A percentile compares a stretch with the other conserved stretches of the same genome.
These are phyloP conservation scores for Sebastes taczanowskii DNA, from an alignment of 2,797 vertebrate genomes.

Conservation along the genomic window DNA sequence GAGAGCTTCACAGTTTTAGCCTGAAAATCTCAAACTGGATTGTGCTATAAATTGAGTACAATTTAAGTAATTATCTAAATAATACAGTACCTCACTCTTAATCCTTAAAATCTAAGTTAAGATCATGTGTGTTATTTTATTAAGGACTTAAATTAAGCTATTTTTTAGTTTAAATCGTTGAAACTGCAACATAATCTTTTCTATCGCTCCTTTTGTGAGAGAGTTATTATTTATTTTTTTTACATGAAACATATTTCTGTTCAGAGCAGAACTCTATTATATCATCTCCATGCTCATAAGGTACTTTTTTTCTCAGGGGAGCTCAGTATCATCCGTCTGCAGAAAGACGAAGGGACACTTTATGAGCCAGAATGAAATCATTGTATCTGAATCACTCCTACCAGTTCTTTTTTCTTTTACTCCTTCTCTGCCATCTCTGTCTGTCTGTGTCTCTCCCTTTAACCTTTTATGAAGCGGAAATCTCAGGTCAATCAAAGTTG, in stretches of 20 bases:
- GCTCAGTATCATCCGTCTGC: constrained; percentile 7
- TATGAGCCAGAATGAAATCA: neutral
- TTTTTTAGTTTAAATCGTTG: neutral
- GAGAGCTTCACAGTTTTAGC: neutral
- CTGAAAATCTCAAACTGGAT: neutral
- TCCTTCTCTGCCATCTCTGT: neutral
- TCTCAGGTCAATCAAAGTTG: constrained; percentile 52
- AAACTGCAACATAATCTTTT: neutral
- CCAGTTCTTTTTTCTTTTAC: constrained; percentile 9
- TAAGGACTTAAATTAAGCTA: neutral
- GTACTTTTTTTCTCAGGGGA: neutral
- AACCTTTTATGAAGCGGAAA: constrained; percentile 42
- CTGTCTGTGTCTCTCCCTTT: constrained; percentile 7
- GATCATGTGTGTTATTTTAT: neutral
- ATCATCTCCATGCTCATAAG: constrained; percentile 3
- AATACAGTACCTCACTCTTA: neutral
- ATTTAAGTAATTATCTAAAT: neutral
- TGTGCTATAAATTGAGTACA: neutral
- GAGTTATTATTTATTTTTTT: neutral
- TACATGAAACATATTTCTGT: neutral
- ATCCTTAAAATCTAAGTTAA: neutral
- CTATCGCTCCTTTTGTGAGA: neutral
- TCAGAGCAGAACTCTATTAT: neutral
- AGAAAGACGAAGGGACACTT: constrained; percentile 6
- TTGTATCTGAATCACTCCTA: constrained; percentile 32